A percentile compares a stretch with the other conserved stretches of the same genome.
Conservation (phyloP, 2,797 vertebrate genomes). For the Poecilia velifera region DNA sequence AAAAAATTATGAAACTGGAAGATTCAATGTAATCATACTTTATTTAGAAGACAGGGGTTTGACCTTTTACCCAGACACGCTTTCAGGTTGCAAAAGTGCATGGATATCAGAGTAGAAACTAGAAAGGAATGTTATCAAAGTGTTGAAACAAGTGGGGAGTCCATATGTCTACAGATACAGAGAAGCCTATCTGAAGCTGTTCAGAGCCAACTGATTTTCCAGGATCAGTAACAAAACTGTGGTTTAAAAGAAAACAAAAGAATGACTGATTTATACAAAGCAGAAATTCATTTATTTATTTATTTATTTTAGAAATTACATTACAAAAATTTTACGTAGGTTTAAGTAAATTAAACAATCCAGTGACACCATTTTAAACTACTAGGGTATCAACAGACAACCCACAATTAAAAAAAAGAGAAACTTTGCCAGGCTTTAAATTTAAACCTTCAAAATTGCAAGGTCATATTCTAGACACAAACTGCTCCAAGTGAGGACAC, state of each 20-base stretch:
- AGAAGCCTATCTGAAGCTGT: not conserved
- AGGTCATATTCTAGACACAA: slow-evolving; percentile 76
- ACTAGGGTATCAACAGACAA: not conserved
- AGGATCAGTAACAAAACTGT: slow-evolving; percentile 2
- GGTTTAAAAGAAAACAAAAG: not conserved
- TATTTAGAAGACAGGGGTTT: not conserved
- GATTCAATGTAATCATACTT: not conserved
- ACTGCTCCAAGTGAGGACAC: slow-evolving; percentile 61
- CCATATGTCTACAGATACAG: not conserved
- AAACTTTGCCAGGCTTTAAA: not conserved
- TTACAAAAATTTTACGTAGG: not conserved
- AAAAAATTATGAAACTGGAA: not conserved
- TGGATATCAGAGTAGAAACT: not conserved
- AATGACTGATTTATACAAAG: slow-evolving; percentile 1
- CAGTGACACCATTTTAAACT: not conserved
- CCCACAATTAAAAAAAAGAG: not conserved
- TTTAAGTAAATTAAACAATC: not conserved
- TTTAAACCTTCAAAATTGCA: slow-evolving; percentile 53
- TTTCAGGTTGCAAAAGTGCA: not conserved
- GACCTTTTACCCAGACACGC: not conserved
- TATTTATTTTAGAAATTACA: not conserved
- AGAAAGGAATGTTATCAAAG: not conserved
- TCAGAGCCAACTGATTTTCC: not conserved
- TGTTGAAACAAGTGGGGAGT: not conserved
- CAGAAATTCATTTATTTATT: not conserved